A percentile compares a stretch with the other conserved stretches of the same genome.
These are phyloP conservation scores for Hyles vespertilio DNA, from an alignment of 1,140 invertebrate genomes.

Conservation along the genomic window DNA sequence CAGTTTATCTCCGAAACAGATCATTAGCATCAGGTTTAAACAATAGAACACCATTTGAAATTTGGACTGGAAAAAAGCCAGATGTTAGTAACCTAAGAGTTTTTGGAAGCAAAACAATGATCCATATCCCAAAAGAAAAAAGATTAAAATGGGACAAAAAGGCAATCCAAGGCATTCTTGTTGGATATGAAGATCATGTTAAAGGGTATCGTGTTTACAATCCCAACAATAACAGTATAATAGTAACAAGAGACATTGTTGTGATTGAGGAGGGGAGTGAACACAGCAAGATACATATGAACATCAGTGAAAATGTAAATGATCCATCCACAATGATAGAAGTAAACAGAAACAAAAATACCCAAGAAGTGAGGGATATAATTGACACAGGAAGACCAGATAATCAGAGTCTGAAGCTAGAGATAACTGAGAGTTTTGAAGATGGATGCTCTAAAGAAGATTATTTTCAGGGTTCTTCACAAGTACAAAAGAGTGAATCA, in stretches of 20 bases:
- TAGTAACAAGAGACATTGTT: slow-evolving; percentile 27
- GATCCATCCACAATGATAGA: no score
- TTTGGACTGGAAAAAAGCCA: slow-evolving; percentile 28
- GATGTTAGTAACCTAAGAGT: slow-evolving; percentile 42
- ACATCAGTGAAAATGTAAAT: no score
- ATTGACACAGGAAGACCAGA: no score
- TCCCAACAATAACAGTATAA: slow-evolving; percentile 33
- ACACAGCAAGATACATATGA: no score
- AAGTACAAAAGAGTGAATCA: no score
- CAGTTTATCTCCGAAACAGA: slow-evolving; percentile 46
- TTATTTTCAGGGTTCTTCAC: no score
- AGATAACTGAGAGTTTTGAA: no score
- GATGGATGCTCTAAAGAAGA: no score
- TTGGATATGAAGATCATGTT: slow-evolving; percentile 41
- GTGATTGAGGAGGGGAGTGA: slow-evolving; percentile 13
- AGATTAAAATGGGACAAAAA: slow-evolving; percentile 14
- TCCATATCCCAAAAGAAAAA: slow-evolving; percentile 21
- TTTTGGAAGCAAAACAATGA: slow-evolving; percentile 36
- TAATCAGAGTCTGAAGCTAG: no score
- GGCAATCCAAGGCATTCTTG: slow-evolving; percentile 28
- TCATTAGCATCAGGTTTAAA: slow-evolving; percentile 25
- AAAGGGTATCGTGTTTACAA: slow-evolving; percentile 46
- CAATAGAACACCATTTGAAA: slow-evolving; percentile 6
- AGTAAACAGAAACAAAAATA: no score
- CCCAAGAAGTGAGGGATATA: no score